Evolutionary conservation across 2,113 vertebrate species (phyloP).

Genomic region (Mungos mungo): DNA sequence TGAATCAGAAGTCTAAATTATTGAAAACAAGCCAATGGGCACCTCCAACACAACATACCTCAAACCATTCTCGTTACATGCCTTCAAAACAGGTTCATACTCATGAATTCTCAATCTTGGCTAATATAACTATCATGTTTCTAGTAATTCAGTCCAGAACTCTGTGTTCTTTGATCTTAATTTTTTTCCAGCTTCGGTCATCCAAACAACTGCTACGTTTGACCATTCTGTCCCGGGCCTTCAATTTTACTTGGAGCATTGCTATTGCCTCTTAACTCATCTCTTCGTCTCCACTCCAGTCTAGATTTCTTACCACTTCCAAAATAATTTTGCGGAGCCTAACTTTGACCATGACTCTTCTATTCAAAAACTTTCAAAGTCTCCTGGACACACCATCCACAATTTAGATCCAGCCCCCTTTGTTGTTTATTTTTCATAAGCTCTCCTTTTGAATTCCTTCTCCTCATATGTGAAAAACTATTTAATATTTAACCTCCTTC

Average conservation of each 20-base stretch:
- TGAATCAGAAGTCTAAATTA: not conserved
- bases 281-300: not conserved
- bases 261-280: not conserved
- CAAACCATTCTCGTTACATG: not conserved
- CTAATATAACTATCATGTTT: not conserved
- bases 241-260: not conserved
- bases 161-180: not conserved
- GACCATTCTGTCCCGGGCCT: not conserved
- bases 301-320: not conserved
- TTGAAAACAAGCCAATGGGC: not conserved
- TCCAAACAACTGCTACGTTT: not conserved
- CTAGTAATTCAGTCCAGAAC: not conserved
- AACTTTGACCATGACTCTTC: not conserved
- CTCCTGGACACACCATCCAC: not conserved
- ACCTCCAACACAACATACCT: not conserved
- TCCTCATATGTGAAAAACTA: not conserved
- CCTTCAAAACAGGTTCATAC: not conserved
- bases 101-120: not conserved
- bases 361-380: not conserved
- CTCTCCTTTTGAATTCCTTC: not conserved
- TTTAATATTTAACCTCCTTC: not conserved
- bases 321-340: not conserved
- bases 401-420: not conserved
- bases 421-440: not conserved
- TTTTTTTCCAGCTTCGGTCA: not conserved